Percentiles rank a stretch among this genome's conserved stretches.
phyloP scores from a whole-genome alignment of 2,888 invertebrate species.

The Eurytoma californica region DNA sequence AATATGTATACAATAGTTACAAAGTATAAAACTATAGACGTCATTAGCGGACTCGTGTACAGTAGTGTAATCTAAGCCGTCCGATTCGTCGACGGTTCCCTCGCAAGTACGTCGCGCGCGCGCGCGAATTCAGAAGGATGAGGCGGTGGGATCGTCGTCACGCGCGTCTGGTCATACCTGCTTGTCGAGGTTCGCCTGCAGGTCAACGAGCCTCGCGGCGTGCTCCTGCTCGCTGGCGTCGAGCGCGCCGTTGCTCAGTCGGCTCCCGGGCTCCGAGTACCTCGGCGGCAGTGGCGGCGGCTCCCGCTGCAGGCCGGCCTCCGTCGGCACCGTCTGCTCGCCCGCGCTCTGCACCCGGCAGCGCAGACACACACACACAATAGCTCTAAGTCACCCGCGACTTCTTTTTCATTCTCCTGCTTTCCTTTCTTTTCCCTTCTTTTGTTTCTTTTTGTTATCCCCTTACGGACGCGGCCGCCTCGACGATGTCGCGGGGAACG shows the following conservation, averaged over 20 bases:
- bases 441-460: background rate
- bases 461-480: no score
- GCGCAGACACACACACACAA: no score
- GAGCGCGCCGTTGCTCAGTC: conserved; percentile 73
- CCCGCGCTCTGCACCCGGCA: no score
- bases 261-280: conserved; percentile 54
- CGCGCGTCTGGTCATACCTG: conserved; percentile 79
- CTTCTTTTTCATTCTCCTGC: no score
- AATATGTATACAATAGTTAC: background rate
- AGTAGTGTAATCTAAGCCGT: no score
- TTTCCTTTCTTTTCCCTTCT: background rate
- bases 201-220: conserved; percentile 83
- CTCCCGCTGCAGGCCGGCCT: conserved; percentile 8
- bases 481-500: no score
- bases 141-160: conserved; percentile 5
- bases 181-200: conserved; percentile 90
- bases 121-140: background rate
- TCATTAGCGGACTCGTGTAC: background rate
- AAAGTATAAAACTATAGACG: background rate
- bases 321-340: background rate
- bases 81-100: no score
- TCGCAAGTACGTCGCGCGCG: background rate
- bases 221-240: conserved; percentile 78
- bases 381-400: no score
- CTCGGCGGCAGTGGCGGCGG: conserved; percentile 1